phyloP scores from a whole-genome alignment of 2,797 vertebrate species.

The Ibycter americanus region DNA sequence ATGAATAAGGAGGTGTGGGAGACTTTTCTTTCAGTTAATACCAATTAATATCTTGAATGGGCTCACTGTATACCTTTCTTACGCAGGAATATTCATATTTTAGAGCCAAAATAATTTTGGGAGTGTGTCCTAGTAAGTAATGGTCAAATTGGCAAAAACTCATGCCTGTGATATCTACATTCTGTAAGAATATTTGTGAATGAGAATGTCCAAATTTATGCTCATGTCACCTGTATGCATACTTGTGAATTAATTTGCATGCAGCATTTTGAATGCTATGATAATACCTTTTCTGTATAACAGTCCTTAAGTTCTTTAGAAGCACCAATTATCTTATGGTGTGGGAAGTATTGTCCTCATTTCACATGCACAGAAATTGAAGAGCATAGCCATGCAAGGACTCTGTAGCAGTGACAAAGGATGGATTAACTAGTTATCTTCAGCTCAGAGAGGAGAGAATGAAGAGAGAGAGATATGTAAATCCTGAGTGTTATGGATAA shows the following conservation, averaged over 20 bases:
- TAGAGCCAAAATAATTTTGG: not conserved
- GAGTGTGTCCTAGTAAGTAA: not conserved
- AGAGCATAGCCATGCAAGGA: not conserved
- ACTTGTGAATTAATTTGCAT: not conserved
- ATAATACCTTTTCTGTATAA: not conserved
- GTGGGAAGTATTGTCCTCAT: not conserved
- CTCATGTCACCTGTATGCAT: not conserved
- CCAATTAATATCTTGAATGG: not conserved
- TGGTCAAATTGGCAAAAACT: not conserved
- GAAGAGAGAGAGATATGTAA: not conserved
- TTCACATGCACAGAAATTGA: not conserved
- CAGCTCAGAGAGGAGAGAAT: not conserved
- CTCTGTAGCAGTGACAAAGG: not conserved
- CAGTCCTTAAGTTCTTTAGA: not conserved
- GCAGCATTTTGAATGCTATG: not conserved
- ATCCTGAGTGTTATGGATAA: not conserved
- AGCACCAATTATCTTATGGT: not conserved
- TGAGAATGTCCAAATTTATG: not conserved
- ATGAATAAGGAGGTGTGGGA: not conserved
- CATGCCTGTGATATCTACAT: not conserved
- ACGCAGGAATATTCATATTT: not conserved
- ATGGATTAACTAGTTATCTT: not conserved
- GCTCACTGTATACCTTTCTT: not conserved
- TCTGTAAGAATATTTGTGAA: not conserved
- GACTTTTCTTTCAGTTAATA: constrained; percentile 1